phyloP scores from a whole-genome alignment of 2,113 vertebrate genomes.

The Mormyrus iriodes region DNA sequence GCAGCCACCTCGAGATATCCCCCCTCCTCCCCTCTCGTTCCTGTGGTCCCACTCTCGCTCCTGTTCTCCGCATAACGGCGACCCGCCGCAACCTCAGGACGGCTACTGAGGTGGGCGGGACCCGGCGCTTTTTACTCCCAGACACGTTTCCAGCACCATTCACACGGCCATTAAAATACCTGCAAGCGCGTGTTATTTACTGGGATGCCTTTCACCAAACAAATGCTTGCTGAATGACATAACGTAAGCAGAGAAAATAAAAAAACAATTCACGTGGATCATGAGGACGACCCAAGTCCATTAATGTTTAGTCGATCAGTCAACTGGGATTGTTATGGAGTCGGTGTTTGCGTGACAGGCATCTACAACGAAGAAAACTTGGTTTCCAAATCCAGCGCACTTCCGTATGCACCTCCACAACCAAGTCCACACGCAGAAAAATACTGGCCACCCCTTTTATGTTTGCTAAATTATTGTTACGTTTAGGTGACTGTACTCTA shows the following conservation, averaged over 20 bases:
- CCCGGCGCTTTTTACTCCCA: conserved; percentile 25
- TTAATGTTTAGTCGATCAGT: background rate
- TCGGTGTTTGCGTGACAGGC: background rate
- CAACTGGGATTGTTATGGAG: background rate
- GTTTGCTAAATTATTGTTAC: background rate
- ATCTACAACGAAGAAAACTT: background rate
- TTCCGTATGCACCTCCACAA: background rate
- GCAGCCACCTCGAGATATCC: conserved; percentile 57
- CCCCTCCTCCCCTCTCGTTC: conserved; percentile 43
- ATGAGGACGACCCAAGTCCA: background rate
- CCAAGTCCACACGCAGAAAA: background rate
- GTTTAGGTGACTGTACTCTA: background rate
- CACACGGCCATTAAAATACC: background rate
- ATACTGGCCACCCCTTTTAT: background rate
- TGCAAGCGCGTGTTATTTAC: background rate
- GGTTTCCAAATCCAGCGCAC: background rate
- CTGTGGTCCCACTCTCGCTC: conserved; percentile 39
- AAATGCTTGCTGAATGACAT: background rate
- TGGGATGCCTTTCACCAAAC: background rate
- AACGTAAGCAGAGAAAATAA: background rate
- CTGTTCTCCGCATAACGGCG: conserved; percentile 57
- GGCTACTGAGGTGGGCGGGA: conserved; percentile 52
- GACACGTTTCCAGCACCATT: conserved; percentile 31
- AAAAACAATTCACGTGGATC: background rate
- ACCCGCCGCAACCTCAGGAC: conserved; percentile 52